Conservation (phyloP, 1,140 invertebrate genomes). For the Portunus trituberculatus region DNA sequence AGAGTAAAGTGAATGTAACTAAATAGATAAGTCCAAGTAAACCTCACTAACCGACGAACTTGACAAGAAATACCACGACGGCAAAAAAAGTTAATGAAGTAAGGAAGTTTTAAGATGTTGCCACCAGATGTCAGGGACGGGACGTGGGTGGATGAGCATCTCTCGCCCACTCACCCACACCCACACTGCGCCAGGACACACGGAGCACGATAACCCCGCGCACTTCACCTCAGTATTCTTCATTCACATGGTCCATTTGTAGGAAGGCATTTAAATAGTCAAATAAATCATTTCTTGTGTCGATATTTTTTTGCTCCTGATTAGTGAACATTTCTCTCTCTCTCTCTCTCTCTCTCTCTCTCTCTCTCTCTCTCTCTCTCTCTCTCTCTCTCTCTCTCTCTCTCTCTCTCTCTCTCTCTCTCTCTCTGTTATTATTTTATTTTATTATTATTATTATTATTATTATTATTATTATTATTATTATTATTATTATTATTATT, state of each 20-base stretch:
- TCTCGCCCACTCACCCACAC: background rate
- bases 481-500: slow-evolving; percentile 26
- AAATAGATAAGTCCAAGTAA: no score
- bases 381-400: background rate
- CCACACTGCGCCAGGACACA: no score
- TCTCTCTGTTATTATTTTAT: background rate
- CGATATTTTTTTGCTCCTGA: background rate
- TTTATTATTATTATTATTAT: background rate
- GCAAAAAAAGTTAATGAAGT: no score
- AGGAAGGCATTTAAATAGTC: no score
- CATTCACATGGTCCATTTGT: no score
- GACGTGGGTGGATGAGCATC: background rate
- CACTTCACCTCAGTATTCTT: no score
- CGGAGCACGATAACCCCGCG: no score
- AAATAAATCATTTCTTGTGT: no score
- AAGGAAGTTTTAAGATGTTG: background rate
- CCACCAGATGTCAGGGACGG: background rate
- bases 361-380: slow-evolving; percentile 36
- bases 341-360: slow-evolving; percentile 41
- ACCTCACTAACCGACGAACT: no score
- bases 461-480: background rate
- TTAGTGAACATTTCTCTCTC: background rate
- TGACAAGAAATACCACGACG: no score
- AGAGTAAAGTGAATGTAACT: no score
- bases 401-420: background rate